Evolutionary conservation across 1,140 invertebrate genomes (phyloP).

Genomic region (Sweltsa coloradensis): DNA sequence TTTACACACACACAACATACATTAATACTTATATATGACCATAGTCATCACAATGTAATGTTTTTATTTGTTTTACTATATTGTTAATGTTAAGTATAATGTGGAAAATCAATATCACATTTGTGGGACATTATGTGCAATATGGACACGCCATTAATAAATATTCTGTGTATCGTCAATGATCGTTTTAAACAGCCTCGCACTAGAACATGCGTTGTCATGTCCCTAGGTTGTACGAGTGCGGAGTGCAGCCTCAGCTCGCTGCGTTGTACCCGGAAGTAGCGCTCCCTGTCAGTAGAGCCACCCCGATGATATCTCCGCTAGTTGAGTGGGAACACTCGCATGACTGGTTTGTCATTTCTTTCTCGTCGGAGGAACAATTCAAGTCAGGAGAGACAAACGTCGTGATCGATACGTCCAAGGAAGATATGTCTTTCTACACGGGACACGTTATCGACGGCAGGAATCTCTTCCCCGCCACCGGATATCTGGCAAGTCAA

Average conservation of each 20-base stretch:
- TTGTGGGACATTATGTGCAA: too few species aligned
- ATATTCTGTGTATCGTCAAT: too few species aligned
- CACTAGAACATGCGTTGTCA: too few species aligned
- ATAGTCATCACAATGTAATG: too few species aligned
- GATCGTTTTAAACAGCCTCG: too few species aligned
- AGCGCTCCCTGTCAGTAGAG: constrained; percentile 61
- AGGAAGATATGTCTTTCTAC: neutral
- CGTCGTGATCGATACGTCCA: neutral
- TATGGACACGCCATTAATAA: too few species aligned
- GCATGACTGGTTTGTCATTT: constrained; percentile 56
- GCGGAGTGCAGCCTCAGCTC: constrained; percentile 39
- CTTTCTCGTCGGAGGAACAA: constrained; percentile 28
- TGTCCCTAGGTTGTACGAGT: constrained; percentile 40
- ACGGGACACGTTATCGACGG: constrained; percentile 6
- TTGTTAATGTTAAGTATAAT: too few species aligned
- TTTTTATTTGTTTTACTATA: too few species aligned
- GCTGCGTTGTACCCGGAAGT: constrained; percentile 39
- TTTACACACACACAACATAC: too few species aligned
- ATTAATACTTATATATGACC: too few species aligned
- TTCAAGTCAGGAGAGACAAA: constrained; percentile 2
- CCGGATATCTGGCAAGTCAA: constrained; percentile 1
- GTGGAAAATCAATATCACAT: too few species aligned
- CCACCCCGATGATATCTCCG: constrained; percentile 63
- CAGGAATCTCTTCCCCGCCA: constrained; percentile 6
- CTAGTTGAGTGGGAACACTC: constrained; percentile 85